Base-by-base conservation (phyloP, 2,888 invertebrate species). In the Plagodis pulveraria region DNA sequence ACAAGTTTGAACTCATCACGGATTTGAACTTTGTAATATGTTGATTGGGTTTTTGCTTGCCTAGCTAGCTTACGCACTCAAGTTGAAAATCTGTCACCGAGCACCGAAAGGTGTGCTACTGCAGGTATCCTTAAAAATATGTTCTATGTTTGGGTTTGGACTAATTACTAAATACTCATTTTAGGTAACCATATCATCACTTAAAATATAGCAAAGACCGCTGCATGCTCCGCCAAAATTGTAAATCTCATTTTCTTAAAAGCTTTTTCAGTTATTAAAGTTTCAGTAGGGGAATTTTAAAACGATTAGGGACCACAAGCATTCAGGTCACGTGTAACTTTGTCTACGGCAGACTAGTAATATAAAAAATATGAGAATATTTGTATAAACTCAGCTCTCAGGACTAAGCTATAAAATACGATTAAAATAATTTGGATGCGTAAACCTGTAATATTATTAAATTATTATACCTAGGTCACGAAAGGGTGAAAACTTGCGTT, bases 401-500 rank as follows among this genome's bases (percentile, higher is more conserved):
- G 50, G 36, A 40, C 54, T 46, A 46, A 22, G 42, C 38, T 50
- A 45, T 49, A 58, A 58, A 58, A 54, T 49, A 50, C 12, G 46
- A 41, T 42, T 54, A 50, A 54, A 59, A 50, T 41, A 45, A 72
- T 69, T 65, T 62, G 48, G 65, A 68, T 72, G 65, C 61, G 58
- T 71, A 73, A n/a, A 66, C 41, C 56, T 51, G 43, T 44, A 38
- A 58, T 53, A 68, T 69, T 59, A 67, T 66, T 56, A 69, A 61
- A 71, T 70, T 69, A 75, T 67, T 58, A 59, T 63, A 22, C 22
- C 4, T 2, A 22, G 22, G 2, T 22, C 22, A 22, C 4, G 4
- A 78, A 75, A 61, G 69, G 69, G 59, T 74, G 72, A 73, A 76
- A 75, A 75, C 65, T 72, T 68, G 71, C 71, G 71, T 76, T 80